These are phyloP conservation scores for Cephus spinipes DNA, from an alignment of 2,888 invertebrate species.

Conservation along the genomic window DNA sequence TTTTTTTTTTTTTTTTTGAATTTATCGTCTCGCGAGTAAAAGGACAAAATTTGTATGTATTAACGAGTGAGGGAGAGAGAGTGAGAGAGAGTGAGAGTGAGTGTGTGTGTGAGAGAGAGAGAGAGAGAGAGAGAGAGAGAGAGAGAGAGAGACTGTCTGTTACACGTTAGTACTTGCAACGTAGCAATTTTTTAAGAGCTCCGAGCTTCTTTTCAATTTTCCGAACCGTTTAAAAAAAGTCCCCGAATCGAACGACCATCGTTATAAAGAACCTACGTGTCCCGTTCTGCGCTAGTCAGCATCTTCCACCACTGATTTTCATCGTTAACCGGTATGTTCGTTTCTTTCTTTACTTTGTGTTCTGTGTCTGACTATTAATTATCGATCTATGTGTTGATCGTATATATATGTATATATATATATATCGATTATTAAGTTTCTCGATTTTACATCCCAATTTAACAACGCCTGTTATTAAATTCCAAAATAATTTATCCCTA, in stretches of 20 bases:
- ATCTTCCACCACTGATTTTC: conserved; percentile 66
- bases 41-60: background rate
- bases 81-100: background rate
- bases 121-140: conserved; percentile 5
- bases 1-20: background rate
- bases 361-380: conserved; percentile 38
- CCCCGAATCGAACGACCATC: background rate
- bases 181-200: background rate
- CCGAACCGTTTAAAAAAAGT: background rate
- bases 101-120: conserved; percentile 7
- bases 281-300: conserved; percentile 50
- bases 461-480: background rate
- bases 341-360: conserved; percentile 63
- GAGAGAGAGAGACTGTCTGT: conserved; percentile 5
- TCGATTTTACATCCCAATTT: background rate
- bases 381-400: background rate
- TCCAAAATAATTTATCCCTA: background rate
- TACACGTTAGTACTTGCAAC: background rate
- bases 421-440: background rate
- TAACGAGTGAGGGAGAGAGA: background rate
- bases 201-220: background rate
- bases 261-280: conserved; percentile 18
- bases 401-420: background rate
- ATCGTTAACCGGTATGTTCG: conserved; percentile 66
- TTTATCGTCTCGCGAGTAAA: background rate